phyloP scores from a whole-genome alignment of 2,797 vertebrate species.

The Dipus sagitta region DNA sequence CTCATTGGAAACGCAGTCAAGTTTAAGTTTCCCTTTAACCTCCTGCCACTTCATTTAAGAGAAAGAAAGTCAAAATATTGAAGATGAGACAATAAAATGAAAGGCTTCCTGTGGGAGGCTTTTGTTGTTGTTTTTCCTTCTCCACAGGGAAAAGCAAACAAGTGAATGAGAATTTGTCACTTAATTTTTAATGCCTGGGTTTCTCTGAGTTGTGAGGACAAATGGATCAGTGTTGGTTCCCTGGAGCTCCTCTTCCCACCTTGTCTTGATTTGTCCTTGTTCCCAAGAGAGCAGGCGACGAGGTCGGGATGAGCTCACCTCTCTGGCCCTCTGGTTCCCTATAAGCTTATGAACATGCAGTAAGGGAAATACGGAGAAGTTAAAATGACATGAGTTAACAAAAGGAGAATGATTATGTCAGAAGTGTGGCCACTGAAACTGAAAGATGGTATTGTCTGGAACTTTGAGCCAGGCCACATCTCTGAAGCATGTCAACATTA shows the following conservation, averaged over 20 bases:
- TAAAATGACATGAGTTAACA: neutral
- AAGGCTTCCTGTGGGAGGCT: conserved; percentile 6
- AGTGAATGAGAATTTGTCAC: conserved; percentile 20
- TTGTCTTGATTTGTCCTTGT: neutral
- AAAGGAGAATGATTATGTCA: neutral
- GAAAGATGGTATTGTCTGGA: neutral
- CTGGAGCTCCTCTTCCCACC: neutral
- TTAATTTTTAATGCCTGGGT: conserved; percentile 17
- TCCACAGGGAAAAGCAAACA: conserved; percentile 34
- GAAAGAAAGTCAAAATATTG: conserved; percentile 64
- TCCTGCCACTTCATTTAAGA: conserved; percentile 62
- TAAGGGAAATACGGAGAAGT: conserved; percentile 13
- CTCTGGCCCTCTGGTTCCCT: neutral
- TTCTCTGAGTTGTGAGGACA: conserved; percentile 10
- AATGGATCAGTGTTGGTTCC: conserved; percentile 2
- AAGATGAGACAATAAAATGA: conserved; percentile 45
- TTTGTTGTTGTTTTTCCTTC: neutral
- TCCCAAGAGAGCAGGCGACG: neutral
- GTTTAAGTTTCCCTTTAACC: conserved; percentile 54
- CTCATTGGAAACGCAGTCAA: conserved; percentile 43
- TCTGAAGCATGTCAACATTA: neutral
- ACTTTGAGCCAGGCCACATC: neutral
- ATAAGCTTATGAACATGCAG: neutral
- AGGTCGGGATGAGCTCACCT: neutral
- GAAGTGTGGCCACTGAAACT: neutral